These are phyloP conservation scores for Haemorhous mexicanus DNA, from an alignment of 2,113 vertebrate species.

Conservation along the genomic window DNA sequence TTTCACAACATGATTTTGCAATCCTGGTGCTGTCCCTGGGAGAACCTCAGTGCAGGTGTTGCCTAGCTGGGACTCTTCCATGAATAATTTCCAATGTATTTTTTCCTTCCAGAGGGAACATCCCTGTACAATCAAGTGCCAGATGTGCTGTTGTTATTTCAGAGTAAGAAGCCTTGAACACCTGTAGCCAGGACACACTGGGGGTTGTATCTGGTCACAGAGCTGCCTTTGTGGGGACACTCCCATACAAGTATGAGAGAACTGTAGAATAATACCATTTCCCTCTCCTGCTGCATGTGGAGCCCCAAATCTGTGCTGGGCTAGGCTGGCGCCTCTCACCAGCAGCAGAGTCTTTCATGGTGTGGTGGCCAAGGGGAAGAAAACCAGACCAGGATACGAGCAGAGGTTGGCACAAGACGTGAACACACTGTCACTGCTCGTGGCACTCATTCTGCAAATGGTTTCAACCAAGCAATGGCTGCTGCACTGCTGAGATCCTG, in stretches of 20 bases:
- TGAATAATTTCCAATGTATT: background rate
- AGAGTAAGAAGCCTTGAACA: background rate
- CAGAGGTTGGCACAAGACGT: background rate
- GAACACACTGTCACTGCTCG: fast-evolving
- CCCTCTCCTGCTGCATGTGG: background rate
- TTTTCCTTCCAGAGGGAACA: background rate
- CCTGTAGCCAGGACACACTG: background rate
- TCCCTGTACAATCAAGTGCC: conserved; percentile 9
- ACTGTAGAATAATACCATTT: background rate
- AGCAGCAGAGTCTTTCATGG: background rate
- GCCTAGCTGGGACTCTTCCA: background rate
- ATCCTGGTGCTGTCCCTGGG: background rate
- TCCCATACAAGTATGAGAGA: background rate
- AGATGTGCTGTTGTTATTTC: background rate
- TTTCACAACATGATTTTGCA: background rate
- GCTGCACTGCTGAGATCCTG: background rate
- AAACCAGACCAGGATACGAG: background rate
- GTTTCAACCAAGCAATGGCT: background rate
- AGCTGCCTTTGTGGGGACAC: background rate
- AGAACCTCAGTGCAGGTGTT: background rate
- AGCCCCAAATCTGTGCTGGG: background rate
- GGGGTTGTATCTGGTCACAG: background rate
- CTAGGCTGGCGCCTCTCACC: background rate
- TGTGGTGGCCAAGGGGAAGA: background rate
- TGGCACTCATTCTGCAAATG: background rate